Evolutionary conservation across 1,140 invertebrate genomes (phyloP), one percentile per base, ranked within the genome.

Genomic region (Drosophila persimilis): DNA sequence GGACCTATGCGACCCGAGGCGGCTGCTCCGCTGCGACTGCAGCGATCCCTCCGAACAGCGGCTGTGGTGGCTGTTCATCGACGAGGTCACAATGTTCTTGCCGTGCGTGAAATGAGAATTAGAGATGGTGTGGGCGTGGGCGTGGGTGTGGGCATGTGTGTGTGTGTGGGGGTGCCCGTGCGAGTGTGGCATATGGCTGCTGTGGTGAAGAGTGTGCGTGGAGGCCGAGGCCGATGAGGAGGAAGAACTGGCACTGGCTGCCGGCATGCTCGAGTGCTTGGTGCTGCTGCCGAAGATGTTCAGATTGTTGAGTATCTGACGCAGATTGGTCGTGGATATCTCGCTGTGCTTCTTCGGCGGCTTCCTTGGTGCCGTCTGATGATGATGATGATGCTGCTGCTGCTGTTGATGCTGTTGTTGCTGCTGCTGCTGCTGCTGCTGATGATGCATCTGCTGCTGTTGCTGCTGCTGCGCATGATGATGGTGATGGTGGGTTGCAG

Each of bases 231-330:
- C 66, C 20, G 66, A 69, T 8, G 66, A 70, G 29, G 64, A 69
- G 6, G 66, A 70, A 2, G 66, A 70, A 43, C 64, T 70, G 51
- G 64, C 66, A 22, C 66, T 70, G 52, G 66, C 31, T 5, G 62
- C 31, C 44, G 62, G 26, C 63, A 69, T 57, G 17, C 69, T 69
- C 11, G 65, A 26, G 20, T 85, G 77, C 60, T 89, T 90, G 92
- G 93, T 92, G 93, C 95, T 94, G 90, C 89, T 90, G 41, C 89
- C 80, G 17, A 96, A 96, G 89, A 96, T 96, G 91, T 96, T 96
- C 17, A 96, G 92, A 88, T 96, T 96, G 80, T 95, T 95, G 63
- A 96, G 90, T 81, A 96, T 96, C 71, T 95, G 95, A 52, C 95
- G 92, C 8, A 96, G 93, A 84, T 95, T 95, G 1, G 94, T 92